Evolutionary conservation across 2,113 vertebrate genomes (phyloP), one percentile per base, ranked within the genome.

Genomic region (Aix galericulata): DNA sequence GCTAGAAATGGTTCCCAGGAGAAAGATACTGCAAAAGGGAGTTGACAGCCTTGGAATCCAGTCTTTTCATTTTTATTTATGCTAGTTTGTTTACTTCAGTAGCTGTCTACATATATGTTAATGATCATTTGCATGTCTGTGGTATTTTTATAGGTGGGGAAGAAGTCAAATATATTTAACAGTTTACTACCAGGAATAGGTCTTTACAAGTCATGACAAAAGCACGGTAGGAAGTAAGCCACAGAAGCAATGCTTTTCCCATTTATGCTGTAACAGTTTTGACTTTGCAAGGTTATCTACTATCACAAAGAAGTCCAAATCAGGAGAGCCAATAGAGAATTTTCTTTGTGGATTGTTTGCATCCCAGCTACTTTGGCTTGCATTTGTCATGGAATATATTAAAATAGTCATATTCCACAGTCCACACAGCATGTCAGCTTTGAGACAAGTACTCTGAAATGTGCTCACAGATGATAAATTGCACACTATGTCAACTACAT

Each of bases 1-100:
- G 95, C 95, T 96, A 68, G 94, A 97, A 97, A 89, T 92, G 85
- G 93, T 96, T 97, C 97, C 91, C 95, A 95, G 91, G 80, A 97
- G 91, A 93, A 91, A 97, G 94, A 93, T 91, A 95, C 90, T 50
- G 91, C 94, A 95, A 96, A 98, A 97, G 22, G 94, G 94, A 97
- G 94, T 91, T 91, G 67, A 88, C 72, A 95, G 88, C 83, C 83
- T 92, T 91, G 97, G 97, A 75, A 84, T 66, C 16, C 17, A 60
- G 50, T 55, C 42, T 8, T 55, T 46, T 40, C 29, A 5, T 29
- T 90, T 83, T 73, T 91, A 13, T 64, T 81, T 72, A 8, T 77
- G 36, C 82, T 91, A 69, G 8, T 78, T 68, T 5, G 1, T 62
- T 87, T 62, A 74, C 46, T 87, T 86, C 79, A 74, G 22, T 74